phyloP scores from a whole-genome alignment of 2,113 vertebrate genomes.

The Rissa tridactyla region DNA sequence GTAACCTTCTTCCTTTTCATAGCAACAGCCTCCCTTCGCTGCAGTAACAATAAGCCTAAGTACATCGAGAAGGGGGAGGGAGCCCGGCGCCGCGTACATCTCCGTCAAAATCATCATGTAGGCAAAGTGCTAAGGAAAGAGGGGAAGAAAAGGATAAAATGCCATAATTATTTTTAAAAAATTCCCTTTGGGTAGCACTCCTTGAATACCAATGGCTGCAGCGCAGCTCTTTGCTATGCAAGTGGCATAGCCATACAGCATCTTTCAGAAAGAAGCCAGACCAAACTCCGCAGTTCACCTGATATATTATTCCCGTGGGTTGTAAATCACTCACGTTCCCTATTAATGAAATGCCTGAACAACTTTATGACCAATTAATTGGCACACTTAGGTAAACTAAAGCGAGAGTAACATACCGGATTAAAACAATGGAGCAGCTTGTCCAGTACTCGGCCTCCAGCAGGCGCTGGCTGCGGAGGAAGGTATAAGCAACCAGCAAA shows the following conservation, averaged over 20 bases:
- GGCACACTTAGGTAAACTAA: not conserved
- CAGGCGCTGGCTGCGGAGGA: not conserved
- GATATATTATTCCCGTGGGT: fast-evolving
- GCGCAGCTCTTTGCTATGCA: not conserved
- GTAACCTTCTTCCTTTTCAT: not conserved
- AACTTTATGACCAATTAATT: constrained; percentile 8
- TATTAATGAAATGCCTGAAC: not conserved
- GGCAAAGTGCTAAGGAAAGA: not conserved
- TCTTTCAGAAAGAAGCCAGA: not conserved
- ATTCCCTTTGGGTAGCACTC: not conserved
- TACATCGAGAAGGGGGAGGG: not conserved
- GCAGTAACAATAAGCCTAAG: constrained; percentile 9
- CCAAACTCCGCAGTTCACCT: not conserved
- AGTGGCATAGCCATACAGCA: not conserved
- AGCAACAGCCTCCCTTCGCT: not conserved
- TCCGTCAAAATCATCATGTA: not conserved
- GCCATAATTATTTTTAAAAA: not conserved
- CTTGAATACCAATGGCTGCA: not conserved
- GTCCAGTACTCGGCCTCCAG: not conserved
- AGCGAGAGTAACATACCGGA: not conserved
- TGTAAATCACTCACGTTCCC: not conserved
- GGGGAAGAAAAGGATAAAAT: not conserved
- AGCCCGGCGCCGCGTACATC: fast-evolving
- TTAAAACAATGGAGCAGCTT: not conserved
- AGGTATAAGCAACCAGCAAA: not conserved